A percentile compares a stretch with the other conserved stretches of the same genome.
phyloP scores from a whole-genome alignment of 2,797 vertebrate genomes.

The Cossypha caffra region DNA sequence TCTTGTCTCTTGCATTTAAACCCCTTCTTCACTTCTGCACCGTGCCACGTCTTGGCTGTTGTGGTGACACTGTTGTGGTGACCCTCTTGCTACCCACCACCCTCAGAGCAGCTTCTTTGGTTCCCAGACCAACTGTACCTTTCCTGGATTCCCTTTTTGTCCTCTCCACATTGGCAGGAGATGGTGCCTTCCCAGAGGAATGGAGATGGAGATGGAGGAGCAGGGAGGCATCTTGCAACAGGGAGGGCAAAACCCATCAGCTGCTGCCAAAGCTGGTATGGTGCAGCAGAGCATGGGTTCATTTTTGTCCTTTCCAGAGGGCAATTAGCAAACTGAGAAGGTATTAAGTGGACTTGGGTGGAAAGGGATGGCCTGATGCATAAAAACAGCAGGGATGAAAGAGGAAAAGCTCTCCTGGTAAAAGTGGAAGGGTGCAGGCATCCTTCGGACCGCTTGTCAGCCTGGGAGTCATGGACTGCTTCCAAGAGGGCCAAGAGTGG shows the following conservation, averaged over 20 bases:
- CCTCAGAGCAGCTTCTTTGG: not conserved
- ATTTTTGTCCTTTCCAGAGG: not conserved
- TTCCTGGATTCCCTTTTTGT: not conserved
- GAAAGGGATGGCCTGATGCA: not conserved
- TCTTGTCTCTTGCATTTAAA: not conserved
- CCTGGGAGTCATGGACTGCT: not conserved
- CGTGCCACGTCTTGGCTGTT: accelerated
- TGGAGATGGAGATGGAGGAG: not conserved
- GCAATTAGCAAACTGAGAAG: not conserved
- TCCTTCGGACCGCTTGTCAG: not conserved
- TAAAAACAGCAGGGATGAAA: not conserved
- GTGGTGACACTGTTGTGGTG: not conserved
- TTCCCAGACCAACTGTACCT: not conserved
- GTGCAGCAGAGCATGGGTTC: not conserved
- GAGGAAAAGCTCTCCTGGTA: not conserved
- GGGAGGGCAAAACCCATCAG: not conserved
- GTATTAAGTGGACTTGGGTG: not conserved
- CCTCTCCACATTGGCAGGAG: not conserved
- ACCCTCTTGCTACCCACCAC: not conserved
- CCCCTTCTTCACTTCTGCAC: not conserved
- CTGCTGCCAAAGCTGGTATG: not conserved
- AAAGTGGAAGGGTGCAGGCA: not conserved
- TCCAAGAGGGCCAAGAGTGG: slow-evolving; percentile 25
- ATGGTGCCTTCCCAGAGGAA: not conserved
- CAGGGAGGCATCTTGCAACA: not conserved